phyloP scores from a whole-genome alignment of 1,140 invertebrate genomes.

The Gryon sp. region DNA sequence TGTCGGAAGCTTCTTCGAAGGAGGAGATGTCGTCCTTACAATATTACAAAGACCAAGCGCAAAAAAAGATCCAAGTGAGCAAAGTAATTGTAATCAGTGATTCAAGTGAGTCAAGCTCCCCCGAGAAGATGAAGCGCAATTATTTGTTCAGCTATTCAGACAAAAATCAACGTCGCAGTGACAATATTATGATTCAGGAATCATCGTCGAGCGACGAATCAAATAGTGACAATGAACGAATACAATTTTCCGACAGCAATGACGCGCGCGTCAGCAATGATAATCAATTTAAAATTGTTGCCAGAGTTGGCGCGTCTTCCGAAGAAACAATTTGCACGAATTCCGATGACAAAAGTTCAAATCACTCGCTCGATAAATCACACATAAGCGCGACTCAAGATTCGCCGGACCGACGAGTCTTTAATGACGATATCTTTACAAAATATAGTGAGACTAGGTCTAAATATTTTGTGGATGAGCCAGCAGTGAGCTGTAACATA shows the following conservation, averaged over 20 bases:
- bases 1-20: constrained; percentile 50
- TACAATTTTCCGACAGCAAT: constrained; percentile 21
- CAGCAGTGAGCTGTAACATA: constrained; percentile 8
- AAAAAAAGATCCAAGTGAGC: constrained; percentile 3
- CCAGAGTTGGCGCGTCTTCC: constrained; percentile 24
- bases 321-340: constrained; percentile 56
- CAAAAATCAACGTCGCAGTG: constrained; percentile 18
- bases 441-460: constrained; percentile 34
- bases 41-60: constrained; percentile 23
- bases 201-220: constrained; percentile 59
- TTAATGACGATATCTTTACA: constrained; percentile 9
- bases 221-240: constrained; percentile 46
- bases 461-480: constrained; percentile 42
- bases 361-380: constrained; percentile 8
- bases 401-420: background rate
- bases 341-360: constrained; percentile 30
- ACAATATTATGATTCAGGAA: constrained; percentile 48
- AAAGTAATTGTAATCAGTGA: constrained; percentile 65
- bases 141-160: constrained; percentile 14
- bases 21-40: constrained; percentile 18
- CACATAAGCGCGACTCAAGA: constrained; percentile 41
- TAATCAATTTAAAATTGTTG: background rate
- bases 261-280: background rate
- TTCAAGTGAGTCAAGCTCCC: constrained; percentile 62
- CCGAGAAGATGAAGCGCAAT: constrained; percentile 21